phyloP scores from a whole-genome alignment of 1,140 invertebrate genomes.

The Telenomus remus region DNA sequence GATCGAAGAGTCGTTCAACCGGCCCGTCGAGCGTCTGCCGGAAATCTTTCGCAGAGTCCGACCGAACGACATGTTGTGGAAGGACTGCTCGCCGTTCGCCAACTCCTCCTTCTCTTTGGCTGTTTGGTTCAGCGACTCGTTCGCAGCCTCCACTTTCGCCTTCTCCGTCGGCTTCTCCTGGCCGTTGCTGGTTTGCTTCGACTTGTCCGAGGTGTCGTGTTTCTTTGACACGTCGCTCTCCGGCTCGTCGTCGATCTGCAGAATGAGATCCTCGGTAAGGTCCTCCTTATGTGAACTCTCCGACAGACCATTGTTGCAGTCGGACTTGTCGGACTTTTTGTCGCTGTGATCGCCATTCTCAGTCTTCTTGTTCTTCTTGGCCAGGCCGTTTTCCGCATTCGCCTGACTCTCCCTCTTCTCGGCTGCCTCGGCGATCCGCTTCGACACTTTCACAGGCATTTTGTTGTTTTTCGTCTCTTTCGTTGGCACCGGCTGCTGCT shows the following conservation, averaged over 20 bases:
- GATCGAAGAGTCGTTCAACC: constrained; percentile 19
- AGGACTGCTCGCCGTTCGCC: constrained; percentile 29
- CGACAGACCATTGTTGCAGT: constrained; percentile 14
- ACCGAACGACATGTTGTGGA: constrained; percentile 42
- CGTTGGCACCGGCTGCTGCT: constrained; percentile 16
- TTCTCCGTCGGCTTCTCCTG: constrained; percentile 5
- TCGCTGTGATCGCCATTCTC: constrained; percentile 36
- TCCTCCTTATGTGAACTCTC: constrained; percentile 13
- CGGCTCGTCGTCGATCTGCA: constrained; percentile 20
- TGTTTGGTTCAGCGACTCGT: constrained; percentile 2
- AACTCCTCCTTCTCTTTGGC: constrained; percentile 27
- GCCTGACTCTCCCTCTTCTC: constrained; percentile 40
- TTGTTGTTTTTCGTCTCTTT: constrained; percentile 38
- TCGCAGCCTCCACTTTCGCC: constrained; percentile 2
- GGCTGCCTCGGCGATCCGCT: constrained; percentile 25
- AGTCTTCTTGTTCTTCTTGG: constrained; percentile 44
- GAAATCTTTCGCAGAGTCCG: constrained; percentile 37
- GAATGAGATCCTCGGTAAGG: constrained; percentile 13
- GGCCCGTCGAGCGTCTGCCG: constrained; percentile 28
- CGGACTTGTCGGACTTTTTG: constrained; percentile 20
- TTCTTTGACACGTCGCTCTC: not conserved
- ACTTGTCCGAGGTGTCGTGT: not conserved
- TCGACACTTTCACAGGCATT: constrained; percentile 13
- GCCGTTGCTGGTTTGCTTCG: constrained; percentile 14
- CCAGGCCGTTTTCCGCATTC: constrained; percentile 33